Base-by-base conservation (phyloP, 2,797 vertebrate species). In the Xerus rutilus region DNA sequence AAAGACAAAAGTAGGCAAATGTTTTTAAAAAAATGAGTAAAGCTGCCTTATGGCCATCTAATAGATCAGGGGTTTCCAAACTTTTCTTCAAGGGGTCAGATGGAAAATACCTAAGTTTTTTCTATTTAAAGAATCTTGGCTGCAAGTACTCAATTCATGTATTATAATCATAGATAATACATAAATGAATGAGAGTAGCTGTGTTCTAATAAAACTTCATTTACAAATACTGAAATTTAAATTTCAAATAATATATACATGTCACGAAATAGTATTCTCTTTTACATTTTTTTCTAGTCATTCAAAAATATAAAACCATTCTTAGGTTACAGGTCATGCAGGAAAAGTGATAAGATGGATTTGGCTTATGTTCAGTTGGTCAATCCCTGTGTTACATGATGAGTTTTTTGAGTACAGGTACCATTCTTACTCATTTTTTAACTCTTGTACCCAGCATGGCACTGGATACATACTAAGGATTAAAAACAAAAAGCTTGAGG, bases 401-500 rank as follows among this genome's bases (percentile, higher is more conserved):
- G 8, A 72, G 13, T 65, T 67, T 62, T 65, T 65, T 69, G 0
- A 79, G 25, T 69, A 90, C 11, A 86, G 20, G 13, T 3, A 83
- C 3, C 0, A 39, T 39, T 11, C 13, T 87, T 85, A 85, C 2
- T 78, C 25, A 89, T 84, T 86, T 91, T 87, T 79, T 78, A 93
- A 79, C 28, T 89, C 25, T 14, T 49, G 23, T 3, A 94, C 2
- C 23, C 1, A 92, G 10, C 20, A 85, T 73, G 6, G 6, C 25
- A 88, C 30, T 47, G 32, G 11, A 93, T 62, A 93, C 17, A 83
- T 72, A 94, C 39, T 69, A 57, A 96, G 23, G 47, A 88, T 76
- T 85, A 73, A 96, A 93, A 96, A 74, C 25, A 85, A 39, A 95
- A 74, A 82, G 52, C 5, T 30, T 94, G 43, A 95, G 65, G 45